A percentile compares a stretch with the other conserved stretches of the same genome.
These are phyloP conservation scores for Galleria mellonella DNA, from an alignment of 1,140 invertebrate genomes.

Conservation along the genomic window DNA sequence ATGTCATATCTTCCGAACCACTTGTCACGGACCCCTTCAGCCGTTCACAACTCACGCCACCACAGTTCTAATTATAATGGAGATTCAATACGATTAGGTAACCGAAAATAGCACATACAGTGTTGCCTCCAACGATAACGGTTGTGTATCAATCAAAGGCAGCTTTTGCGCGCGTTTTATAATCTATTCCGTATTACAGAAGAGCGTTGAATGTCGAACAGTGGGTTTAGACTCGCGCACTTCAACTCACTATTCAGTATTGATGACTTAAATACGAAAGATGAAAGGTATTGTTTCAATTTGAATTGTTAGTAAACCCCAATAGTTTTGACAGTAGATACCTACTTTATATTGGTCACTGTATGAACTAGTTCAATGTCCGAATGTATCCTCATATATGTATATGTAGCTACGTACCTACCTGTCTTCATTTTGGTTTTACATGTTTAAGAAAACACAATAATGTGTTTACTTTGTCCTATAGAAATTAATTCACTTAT, in stretches of 20 bases:
- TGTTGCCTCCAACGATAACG: constrained; percentile 18
- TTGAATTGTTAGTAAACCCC: too few species aligned
- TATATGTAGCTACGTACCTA: too few species aligned
- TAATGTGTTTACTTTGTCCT: too few species aligned
- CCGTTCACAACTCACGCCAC: not conserved
- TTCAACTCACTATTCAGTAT: constrained; percentile 1
- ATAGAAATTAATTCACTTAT: too few species aligned
- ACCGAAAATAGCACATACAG: constrained; percentile 42
- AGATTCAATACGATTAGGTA: constrained; percentile 22
- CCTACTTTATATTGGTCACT: too few species aligned
- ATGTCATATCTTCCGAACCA: constrained; percentile 19
- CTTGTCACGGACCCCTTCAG: constrained; percentile 8
- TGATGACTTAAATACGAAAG: constrained; percentile 1
- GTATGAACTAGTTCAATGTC: too few species aligned
- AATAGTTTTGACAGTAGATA: too few species aligned
- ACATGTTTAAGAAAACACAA: too few species aligned
- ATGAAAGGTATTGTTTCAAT: constrained; percentile 10
- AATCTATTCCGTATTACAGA: not conserved
- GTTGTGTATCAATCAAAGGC: constrained; percentile 25
- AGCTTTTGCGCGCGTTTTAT: constrained; percentile 5
- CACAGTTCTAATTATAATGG: constrained; percentile 14
- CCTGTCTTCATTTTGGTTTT: too few species aligned
- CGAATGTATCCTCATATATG: too few species aligned
- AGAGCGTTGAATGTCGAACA: constrained; percentile 9
- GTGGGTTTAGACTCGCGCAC: constrained; percentile 1